Percentiles rank a stretch among this genome's conserved stretches.
Evolutionary conservation across 2,888 invertebrate species (phyloP).

Genomic region (Dilophus febrilis): DNA sequence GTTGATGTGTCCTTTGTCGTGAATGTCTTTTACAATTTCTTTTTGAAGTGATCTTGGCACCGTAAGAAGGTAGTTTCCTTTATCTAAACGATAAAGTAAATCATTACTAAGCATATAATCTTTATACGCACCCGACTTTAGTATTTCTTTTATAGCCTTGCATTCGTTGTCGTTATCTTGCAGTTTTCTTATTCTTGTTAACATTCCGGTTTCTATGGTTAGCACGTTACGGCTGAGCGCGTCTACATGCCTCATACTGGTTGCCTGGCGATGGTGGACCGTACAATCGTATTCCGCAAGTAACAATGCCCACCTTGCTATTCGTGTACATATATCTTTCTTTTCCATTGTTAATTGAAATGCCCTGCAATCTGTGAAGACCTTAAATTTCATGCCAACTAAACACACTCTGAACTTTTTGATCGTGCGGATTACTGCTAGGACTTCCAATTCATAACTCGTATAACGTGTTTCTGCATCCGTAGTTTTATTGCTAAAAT

Average conservation of each 20-base stretch:
- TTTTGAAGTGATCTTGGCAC: slow-evolving; percentile 20
- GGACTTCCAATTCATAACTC: slow-evolving; percentile 19
- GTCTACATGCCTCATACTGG: slow-evolving; percentile 18
- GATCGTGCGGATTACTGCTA: slow-evolving; percentile 17
- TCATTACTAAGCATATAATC: slow-evolving; percentile 1
- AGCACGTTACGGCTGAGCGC: slow-evolving; percentile 16
- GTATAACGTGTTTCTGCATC: slow-evolving; percentile 15
- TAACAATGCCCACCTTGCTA: slow-evolving; percentile 21
- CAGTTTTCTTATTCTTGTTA: no score
- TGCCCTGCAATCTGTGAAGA: slow-evolving; percentile 18
- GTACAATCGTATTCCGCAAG: no score
- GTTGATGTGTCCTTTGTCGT: slow-evolving; percentile 21
- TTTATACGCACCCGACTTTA: background rate
- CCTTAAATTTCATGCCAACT: slow-evolving; percentile 13
- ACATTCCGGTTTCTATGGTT: no score
- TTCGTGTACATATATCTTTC: slow-evolving; percentile 15
- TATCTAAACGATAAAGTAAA: slow-evolving; percentile 7
- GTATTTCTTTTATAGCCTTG: slow-evolving; percentile 12
- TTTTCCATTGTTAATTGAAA: slow-evolving; percentile 16
- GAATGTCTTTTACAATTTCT: slow-evolving; percentile 20
- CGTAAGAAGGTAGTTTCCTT: slow-evolving; percentile 13
- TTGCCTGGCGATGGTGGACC: slow-evolving; percentile 20
- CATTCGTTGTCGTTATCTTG: slow-evolving; percentile 4
- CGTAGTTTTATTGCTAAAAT: slow-evolving; percentile 15
- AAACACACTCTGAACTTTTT: slow-evolving; percentile 16